Conservation (phyloP, 2,113 vertebrate species). For the Pristiophorus japonicus region DNA sequence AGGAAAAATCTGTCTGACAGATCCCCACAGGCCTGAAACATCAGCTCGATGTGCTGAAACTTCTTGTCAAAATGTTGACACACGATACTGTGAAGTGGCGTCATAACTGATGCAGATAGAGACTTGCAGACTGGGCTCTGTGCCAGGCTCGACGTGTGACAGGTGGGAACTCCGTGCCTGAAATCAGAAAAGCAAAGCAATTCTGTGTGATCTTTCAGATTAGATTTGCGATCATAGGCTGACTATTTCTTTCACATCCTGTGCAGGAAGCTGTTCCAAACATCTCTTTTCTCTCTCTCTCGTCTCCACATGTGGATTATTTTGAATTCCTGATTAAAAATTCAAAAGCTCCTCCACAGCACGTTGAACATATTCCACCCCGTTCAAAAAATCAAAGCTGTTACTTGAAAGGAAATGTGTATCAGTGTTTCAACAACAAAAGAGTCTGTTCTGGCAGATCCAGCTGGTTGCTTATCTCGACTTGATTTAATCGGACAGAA, state of each 20-base stretch:
- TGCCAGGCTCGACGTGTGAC: background rate
- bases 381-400: background rate
- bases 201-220: background rate
- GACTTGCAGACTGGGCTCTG: background rate
- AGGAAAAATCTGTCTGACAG: background rate
- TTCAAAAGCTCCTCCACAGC: background rate
- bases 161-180: background rate
- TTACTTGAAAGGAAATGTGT: background rate
- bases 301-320: background rate
- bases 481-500: background rate
- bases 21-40: background rate
- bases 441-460: background rate
- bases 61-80: slow-evolving; percentile 8
- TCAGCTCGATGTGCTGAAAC: background rate
- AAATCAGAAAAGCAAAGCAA: background rate
- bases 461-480: background rate
- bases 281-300: background rate
- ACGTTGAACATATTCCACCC: background rate
- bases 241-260: background rate
- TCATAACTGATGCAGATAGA: background rate
- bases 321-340: background rate
- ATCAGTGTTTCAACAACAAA: background rate
- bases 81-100: background rate
- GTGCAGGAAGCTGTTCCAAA: background rate
- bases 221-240: background rate